These are phyloP conservation scores for Centropristis striata DNA, from an alignment of 2,113 vertebrate genomes.

Conservation along the genomic window DNA sequence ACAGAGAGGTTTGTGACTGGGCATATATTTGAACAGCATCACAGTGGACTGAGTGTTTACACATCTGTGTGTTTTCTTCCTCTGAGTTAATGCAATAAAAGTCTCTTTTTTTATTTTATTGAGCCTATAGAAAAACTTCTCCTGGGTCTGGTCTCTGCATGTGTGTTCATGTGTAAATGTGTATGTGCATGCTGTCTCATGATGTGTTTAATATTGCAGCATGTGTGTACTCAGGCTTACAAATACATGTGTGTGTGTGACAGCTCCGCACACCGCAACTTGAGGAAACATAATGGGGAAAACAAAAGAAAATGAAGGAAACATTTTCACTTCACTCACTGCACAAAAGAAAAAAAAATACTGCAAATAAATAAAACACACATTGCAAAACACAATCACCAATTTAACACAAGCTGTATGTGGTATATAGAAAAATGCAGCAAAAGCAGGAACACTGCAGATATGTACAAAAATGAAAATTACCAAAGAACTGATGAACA, in stretches of 20 bases:
- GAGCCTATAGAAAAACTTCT: neutral
- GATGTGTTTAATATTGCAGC: neutral
- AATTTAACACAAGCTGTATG: neutral
- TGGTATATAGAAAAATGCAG: neutral
- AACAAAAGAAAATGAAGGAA: neutral
- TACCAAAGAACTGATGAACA: neutral
- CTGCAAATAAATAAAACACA: neutral
- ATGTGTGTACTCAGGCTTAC: neutral
- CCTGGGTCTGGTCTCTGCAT: neutral
- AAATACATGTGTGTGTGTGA: neutral
- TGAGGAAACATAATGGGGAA: neutral
- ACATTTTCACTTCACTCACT: neutral
- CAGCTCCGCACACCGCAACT: neutral
- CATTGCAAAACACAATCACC: neutral
- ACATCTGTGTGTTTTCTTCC: constrained; percentile 26
- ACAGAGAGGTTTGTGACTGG: constrained; percentile 61
- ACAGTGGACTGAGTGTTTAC: constrained; percentile 43
- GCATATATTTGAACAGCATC: constrained; percentile 60
- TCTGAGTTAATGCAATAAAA: neutral
- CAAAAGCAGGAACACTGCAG: neutral
- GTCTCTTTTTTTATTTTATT: neutral
- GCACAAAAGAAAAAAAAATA: neutral
- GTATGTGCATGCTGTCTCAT: neutral
- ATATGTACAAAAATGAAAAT: neutral
- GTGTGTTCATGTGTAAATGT: constrained; percentile 22